Evolutionary conservation across 1,140 invertebrate species (phyloP).

Genomic region (Hesperophylax magnus): DNA sequence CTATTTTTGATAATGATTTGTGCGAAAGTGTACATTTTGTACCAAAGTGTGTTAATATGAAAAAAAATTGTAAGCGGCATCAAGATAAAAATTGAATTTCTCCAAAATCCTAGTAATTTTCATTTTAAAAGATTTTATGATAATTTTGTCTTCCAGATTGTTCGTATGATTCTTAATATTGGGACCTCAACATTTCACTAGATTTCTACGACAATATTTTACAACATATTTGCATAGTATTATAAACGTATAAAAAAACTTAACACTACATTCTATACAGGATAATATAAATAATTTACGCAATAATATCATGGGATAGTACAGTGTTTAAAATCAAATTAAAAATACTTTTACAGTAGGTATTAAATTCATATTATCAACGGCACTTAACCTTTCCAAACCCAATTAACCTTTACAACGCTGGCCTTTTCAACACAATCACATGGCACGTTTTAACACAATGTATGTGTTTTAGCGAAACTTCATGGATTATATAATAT

Average conservation of each 20-base stretch:
- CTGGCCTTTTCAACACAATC: too few species aligned
- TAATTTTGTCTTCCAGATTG: not conserved
- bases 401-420: not conserved
- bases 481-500: too few species aligned
- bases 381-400: not conserved
- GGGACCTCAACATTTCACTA: slow-evolving; percentile 16
- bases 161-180: not conserved
- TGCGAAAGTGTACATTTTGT: too few species aligned
- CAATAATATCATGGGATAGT: not conserved
- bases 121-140: not conserved
- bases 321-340: not conserved
- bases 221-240: slow-evolving; percentile 31
- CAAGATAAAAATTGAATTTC: not conserved
- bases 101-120: not conserved
- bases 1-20: too few species aligned
- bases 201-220: slow-evolving; percentile 43
- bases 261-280: slow-evolving; percentile 32
- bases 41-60: too few species aligned
- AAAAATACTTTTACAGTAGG: not conserved
- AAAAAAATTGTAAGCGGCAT: not conserved
- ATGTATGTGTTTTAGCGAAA: too few species aligned
- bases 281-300: slow-evolving; percentile 32
- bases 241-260: slow-evolving; percentile 52
- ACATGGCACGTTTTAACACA: too few species aligned
- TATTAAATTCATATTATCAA: not conserved